phyloP scores from a whole-genome alignment of 2,888 invertebrate genomes.

The Caenorhabditis doughertyi region DNA sequence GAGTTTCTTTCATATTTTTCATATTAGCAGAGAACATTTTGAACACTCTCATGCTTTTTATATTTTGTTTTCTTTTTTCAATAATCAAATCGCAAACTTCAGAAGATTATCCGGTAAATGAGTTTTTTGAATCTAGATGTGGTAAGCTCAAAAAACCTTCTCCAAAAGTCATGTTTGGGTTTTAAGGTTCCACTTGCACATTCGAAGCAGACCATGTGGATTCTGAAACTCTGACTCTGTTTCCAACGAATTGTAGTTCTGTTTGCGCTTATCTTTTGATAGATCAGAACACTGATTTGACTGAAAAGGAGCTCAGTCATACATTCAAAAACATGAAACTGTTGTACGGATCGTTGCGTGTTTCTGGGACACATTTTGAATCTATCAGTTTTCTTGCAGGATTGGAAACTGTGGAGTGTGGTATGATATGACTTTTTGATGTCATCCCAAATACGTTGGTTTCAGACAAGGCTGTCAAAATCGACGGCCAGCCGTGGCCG shows the following conservation, averaged over 20 bases:
- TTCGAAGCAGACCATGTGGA: background rate
- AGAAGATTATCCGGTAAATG: no score
- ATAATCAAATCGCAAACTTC: no score
- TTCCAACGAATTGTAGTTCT: background rate
- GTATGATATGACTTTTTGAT: background rate
- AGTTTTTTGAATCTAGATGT: background rate
- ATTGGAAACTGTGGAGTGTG: background rate
- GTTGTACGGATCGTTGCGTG: background rate
- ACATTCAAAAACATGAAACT: background rate
- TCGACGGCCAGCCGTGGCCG: no score
- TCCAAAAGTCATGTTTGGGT: background rate
- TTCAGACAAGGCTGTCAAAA: no score
- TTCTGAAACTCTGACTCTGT: background rate
- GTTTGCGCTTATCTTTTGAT: background rate
- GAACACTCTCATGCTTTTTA: no score
- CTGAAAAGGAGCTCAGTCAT: background rate
- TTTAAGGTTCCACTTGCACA: background rate
- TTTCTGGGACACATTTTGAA: background rate
- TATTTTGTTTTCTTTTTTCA: no score
- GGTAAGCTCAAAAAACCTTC: background rate
- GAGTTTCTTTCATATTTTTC: no score
- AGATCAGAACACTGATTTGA: slow-evolving; percentile 1
- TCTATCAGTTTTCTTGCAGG: background rate
- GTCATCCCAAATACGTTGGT: no score
- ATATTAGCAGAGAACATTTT: no score